Conservation (phyloP, 2,888 invertebrate species). For the Andrena hattorfiana region DNA sequence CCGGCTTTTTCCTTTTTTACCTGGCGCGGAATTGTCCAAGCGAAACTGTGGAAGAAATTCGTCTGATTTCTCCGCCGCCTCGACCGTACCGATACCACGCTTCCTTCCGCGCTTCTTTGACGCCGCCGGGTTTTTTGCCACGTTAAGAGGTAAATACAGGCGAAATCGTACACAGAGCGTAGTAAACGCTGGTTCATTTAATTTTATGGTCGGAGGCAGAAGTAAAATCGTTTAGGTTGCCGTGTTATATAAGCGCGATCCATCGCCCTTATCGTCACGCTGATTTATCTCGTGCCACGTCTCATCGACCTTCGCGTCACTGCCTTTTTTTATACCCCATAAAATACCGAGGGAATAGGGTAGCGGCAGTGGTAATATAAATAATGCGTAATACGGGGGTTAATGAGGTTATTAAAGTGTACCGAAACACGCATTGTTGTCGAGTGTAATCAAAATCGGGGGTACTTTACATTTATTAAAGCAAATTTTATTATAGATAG, state of each 20-base stretch:
- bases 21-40: constrained; percentile 43
- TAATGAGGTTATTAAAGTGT: constrained; percentile 12
- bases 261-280: constrained; percentile 29
- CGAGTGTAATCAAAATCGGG: constrained; percentile 10
- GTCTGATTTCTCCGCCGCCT: constrained; percentile 41
- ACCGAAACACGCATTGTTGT: neutral
- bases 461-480: neutral
- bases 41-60: constrained; percentile 49
- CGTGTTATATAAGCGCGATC: constrained; percentile 6
- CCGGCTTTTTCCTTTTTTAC: constrained; percentile 47
- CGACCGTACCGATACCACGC: neutral
- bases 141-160: constrained; percentile 9
- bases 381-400: constrained; percentile 10
- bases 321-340: constrained; percentile 30
- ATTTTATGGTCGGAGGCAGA: constrained; percentile 34
- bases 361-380: neutral
- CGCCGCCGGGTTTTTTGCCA: constrained; percentile 5
- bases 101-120: neutral
- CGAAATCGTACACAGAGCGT: neutral
- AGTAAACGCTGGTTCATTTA: constrained; percentile 38
- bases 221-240: constrained; percentile 40
- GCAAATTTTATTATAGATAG: constrained; percentile 1
- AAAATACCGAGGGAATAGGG: constrained; percentile 19
- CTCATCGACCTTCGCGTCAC: constrained; percentile 26
- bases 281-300: constrained; percentile 45